phyloP scores from a whole-genome alignment of 2,797 vertebrate genomes.

The Ptychobarbus kaznakovi region DNA sequence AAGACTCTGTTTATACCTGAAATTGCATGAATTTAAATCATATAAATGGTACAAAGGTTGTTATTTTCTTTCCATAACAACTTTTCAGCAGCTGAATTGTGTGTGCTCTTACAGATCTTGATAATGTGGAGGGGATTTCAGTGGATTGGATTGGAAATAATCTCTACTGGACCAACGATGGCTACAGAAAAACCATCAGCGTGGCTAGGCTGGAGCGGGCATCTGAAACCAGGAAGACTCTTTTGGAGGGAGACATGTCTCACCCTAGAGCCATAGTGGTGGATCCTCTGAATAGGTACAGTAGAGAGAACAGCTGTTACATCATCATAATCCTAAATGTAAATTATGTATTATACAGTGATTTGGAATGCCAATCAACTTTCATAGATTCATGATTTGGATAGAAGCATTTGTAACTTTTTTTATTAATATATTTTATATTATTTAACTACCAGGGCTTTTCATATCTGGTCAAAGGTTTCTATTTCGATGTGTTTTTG shows the following conservation, averaged over 20 bases:
- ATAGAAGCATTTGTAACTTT: background rate
- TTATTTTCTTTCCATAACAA: background rate
- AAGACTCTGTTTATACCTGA: background rate
- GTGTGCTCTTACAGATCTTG: constrained; percentile 82
- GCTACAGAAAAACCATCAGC: constrained; percentile 94
- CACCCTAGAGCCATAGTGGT: constrained; percentile 98
- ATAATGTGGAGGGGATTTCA: constrained; percentile 98
- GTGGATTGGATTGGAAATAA: constrained; percentile 99
- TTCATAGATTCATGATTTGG: background rate
- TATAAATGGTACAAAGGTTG: constrained; percentile 3
- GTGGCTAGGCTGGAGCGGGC: constrained; percentile 92
- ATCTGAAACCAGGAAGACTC: constrained; percentile 90
- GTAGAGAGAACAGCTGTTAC: background rate
- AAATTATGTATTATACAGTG: background rate
- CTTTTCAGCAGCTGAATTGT: background rate
- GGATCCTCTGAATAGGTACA: constrained; percentile 94
- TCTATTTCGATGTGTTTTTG: background rate
- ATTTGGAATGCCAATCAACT: background rate
- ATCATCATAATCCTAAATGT: background rate
- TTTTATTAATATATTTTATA: background rate
- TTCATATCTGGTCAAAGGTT: background rate
- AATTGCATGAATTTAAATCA: background rate
- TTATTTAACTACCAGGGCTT: background rate
- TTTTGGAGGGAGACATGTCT: constrained; percentile 96
- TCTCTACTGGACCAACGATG: constrained; percentile 98